A percentile compares a stretch with the other conserved stretches of the same genome.
Conservation (phyloP, 2,113 vertebrate genomes). For the Gnathonemus echidnorhynchus region DNA sequence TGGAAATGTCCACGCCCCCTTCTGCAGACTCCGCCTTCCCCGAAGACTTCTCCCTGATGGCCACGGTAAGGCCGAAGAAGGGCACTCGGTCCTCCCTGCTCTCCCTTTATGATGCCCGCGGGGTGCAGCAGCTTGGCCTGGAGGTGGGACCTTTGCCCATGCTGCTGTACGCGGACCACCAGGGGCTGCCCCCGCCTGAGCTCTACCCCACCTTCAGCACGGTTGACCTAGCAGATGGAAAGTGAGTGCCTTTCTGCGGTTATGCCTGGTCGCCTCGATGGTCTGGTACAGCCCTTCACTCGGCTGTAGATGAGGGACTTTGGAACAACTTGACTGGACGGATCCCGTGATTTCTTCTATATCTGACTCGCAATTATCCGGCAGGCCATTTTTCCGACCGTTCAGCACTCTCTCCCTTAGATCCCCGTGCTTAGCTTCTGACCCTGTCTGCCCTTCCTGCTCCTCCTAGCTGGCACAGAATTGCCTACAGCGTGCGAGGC, state of each 20-base stretch:
- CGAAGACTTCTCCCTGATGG: slow-evolving; percentile 74
- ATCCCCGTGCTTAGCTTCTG: not conserved
- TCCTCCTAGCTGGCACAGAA: slow-evolving; percentile 76
- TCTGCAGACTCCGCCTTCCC: slow-evolving; percentile 72
- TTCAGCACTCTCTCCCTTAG: not conserved
- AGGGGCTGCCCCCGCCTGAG: slow-evolving; percentile 59
- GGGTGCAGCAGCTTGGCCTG: slow-evolving; percentile 76
- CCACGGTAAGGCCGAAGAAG: slow-evolving; percentile 66
- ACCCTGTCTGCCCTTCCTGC: not conserved
- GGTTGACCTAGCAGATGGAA: slow-evolving; percentile 77
- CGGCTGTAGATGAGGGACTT: not conserved
- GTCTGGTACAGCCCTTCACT: not conserved
- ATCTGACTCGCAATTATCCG: not conserved
- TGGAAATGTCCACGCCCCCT: not conserved
- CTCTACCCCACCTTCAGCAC: slow-evolving; percentile 67
- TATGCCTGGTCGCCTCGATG: not conserved
- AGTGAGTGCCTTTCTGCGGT: slow-evolving; percentile 56
- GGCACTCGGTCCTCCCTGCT: slow-evolving; percentile 71
- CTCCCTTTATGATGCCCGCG: slow-evolving; percentile 71
- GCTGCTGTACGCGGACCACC: slow-evolving; percentile 75
- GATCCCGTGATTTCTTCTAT: not conserved
- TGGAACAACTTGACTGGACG: not conserved
- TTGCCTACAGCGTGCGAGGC: slow-evolving; percentile 71
- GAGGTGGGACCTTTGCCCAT: slow-evolving; percentile 68
- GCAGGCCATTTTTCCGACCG: not conserved